Evolutionary conservation across 2,797 vertebrate genomes (phyloP), one percentile per base, ranked within the genome.

Genomic region (Sorex maritimensis): DNA sequence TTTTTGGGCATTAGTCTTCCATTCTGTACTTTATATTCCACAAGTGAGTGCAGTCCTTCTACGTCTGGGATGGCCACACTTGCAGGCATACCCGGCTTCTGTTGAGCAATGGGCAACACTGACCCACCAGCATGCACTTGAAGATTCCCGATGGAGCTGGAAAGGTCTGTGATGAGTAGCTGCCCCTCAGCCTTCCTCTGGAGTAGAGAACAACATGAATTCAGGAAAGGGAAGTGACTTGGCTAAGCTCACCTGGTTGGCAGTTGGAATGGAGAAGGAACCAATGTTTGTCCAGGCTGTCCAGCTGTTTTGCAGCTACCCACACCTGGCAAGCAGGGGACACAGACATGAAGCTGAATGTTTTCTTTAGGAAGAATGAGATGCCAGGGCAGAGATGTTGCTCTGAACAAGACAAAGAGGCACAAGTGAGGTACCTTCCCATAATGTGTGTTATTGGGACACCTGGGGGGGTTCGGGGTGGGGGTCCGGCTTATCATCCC

Each of bases 381-480:
- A 69, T 49, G 23, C 79, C 58, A 12, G 6, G 1, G 12, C 34
- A 28, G 46, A 3, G 15, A 28, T 12, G 2, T 1, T 8, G 8
- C 52, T 55, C 81, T 52, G 61, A 0, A 0, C 24, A 67, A 44
- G 69, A 14, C 5, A 8, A 86, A 38, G 44, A 34, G 34, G 38
- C 24, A 52, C 30, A 46, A 34, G 14, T 1, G 0, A 21, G 2
- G 6, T 26, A 77, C 87, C 9, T 30, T 30, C 58, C 17, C 0
- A 2, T 17, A 69, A 46, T 1, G 0, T 1, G 3, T 2, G 19
- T 34, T 19, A 0, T 21, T 21, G 14, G 24, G 49, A 5, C 10
- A 19, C 17, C 58, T 44, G 41, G 7, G 7, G 41, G 41, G 41
- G 34, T 34, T 44, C 5, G 41, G 41, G 41, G 41, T 5, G 26